Percentiles rank a stretch among this genome's conserved stretches.
phyloP scores from a whole-genome alignment of 2,888 invertebrate genomes.

The Drosophila imparisetae region DNA sequence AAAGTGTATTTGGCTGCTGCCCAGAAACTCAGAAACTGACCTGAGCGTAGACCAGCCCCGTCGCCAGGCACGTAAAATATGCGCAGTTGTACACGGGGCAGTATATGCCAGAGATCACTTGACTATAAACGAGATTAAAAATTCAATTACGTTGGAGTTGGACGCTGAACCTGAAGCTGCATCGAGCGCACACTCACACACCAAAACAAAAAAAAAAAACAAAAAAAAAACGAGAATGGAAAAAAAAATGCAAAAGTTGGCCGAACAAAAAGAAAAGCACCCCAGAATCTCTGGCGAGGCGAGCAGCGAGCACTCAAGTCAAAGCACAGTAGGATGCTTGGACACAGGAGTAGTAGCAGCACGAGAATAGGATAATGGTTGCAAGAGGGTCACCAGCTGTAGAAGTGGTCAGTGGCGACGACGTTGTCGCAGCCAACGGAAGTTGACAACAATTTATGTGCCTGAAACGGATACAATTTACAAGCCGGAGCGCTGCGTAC shows the following conservation, averaged over 20 bases:
- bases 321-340: slow-evolving; percentile 54
- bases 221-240: slow-evolving; percentile 25
- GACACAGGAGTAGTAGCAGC: slow-evolving; percentile 15
- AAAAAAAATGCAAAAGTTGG: slow-evolving; percentile 28
- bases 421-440: slow-evolving; percentile 80
- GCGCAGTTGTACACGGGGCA: slow-evolving; percentile 74
- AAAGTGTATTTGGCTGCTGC: slow-evolving; percentile 59
- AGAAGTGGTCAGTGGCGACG: slow-evolving; percentile 78
- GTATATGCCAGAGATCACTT: slow-evolving; percentile 83
- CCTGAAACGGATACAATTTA: slow-evolving; percentile 83
- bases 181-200: slow-evolving; percentile 31
- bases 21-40: slow-evolving; percentile 47
- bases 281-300: slow-evolving; percentile 27
- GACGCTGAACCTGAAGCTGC: slow-evolving; percentile 76
- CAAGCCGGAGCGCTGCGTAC: slow-evolving; percentile 71
- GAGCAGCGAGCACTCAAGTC: slow-evolving; percentile 64
- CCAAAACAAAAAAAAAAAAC: slow-evolving; percentile 30
- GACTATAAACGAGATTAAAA: slow-evolving; percentile 85
- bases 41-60: slow-evolving; percentile 40
- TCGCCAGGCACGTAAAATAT: slow-evolving; percentile 78
- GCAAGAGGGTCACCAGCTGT: slow-evolving; percentile 20
- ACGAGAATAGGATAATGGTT: background rate
- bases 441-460: slow-evolving; percentile 84
- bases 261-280: slow-evolving; percentile 50
- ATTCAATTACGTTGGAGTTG: slow-evolving; percentile 84